phyloP scores from a whole-genome alignment of 2,797 vertebrate species.

The Coendou prehensilis region DNA sequence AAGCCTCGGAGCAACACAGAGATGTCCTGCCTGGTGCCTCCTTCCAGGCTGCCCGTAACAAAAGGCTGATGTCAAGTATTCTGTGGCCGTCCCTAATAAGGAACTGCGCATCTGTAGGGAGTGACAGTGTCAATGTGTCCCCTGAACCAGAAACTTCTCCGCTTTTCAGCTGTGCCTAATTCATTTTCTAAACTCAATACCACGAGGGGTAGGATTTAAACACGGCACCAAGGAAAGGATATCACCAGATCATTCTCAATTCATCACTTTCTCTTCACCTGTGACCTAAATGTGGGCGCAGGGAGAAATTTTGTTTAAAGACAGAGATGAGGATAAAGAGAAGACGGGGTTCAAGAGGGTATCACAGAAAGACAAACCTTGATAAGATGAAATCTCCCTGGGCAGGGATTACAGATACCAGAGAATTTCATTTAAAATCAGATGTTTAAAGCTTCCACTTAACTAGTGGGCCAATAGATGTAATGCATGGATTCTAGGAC shows the following conservation, averaged over 20 bases:
- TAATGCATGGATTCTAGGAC: background rate
- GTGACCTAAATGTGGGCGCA: background rate
- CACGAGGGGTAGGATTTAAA: background rate
- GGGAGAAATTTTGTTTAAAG: background rate
- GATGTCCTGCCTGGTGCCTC: background rate
- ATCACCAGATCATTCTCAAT: background rate
- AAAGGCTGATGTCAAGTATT: conserved; percentile 57
- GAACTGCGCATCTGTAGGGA: conserved; percentile 65
- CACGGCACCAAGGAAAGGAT: conserved; percentile 6
- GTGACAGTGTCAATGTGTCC: conserved; percentile 12
- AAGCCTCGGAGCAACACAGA: background rate
- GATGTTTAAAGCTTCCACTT: background rate
- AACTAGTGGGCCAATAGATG: background rate
- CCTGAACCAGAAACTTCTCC: conserved; percentile 68
- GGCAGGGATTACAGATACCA: background rate
- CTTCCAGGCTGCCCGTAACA: conserved; percentile 28
- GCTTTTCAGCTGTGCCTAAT: conserved; percentile 59
- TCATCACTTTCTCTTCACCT: conserved; percentile 71
- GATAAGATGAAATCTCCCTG: conserved; percentile 14
- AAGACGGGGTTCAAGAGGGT: background rate
- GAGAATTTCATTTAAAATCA: background rate
- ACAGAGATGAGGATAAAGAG: background rate
- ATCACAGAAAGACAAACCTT: conserved; percentile 45
- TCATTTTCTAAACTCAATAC: conserved; percentile 62
- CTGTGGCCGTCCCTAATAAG: background rate